These are phyloP conservation scores for Panulirus ornatus DNA, from an alignment of 1,140 invertebrate genomes.

Conservation along the genomic window DNA sequence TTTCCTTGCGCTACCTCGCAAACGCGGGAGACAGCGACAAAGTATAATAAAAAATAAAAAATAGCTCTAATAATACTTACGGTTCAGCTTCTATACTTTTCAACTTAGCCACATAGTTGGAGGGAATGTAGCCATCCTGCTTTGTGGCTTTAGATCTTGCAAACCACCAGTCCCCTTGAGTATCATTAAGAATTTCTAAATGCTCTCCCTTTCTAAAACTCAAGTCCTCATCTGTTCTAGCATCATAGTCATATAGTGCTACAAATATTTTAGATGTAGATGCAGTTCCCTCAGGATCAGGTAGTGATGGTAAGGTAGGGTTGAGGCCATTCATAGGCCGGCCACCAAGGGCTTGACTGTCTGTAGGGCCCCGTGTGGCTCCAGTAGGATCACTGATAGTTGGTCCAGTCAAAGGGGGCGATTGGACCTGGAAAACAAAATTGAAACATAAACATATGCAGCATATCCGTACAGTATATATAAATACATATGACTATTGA, in stretches of 20 bases:
- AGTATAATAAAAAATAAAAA: too few relatives aligned
- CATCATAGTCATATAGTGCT: constrained; percentile 99
- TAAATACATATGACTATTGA: background rate
- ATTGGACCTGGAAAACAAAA: constrained; percentile 37
- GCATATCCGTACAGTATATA: background rate
- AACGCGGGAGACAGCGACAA: too few relatives aligned
- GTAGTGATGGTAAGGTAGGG: constrained; percentile 54
- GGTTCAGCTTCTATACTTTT: constrained; percentile 99
- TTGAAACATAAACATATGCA: background rate
- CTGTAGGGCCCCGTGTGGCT: constrained; percentile 16
- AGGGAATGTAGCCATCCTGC: constrained; percentile 99
- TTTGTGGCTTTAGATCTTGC: constrained; percentile 95
- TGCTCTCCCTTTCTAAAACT: constrained; percentile 99
- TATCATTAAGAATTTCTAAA: constrained; percentile 98
- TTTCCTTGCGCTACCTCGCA: too few relatives aligned
- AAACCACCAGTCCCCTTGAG: constrained; percentile 99
- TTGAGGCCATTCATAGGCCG: constrained; percentile 65
- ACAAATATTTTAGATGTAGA: constrained; percentile 87
- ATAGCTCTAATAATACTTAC: too few relatives aligned
- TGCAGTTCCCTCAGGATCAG: constrained; percentile 62
- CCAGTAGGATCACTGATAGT: constrained; percentile 40
- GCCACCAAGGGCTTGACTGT: constrained; percentile 57
- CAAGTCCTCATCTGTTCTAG: constrained; percentile 98
- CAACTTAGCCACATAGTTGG: constrained; percentile 99
- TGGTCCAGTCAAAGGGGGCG: constrained; percentile 42